A percentile compares a stretch with the other conserved stretches of the same genome.
These are phyloP conservation scores for Centropus unirufus DNA, from an alignment of 2,113 vertebrate genomes.

Conservation along the genomic window DNA sequence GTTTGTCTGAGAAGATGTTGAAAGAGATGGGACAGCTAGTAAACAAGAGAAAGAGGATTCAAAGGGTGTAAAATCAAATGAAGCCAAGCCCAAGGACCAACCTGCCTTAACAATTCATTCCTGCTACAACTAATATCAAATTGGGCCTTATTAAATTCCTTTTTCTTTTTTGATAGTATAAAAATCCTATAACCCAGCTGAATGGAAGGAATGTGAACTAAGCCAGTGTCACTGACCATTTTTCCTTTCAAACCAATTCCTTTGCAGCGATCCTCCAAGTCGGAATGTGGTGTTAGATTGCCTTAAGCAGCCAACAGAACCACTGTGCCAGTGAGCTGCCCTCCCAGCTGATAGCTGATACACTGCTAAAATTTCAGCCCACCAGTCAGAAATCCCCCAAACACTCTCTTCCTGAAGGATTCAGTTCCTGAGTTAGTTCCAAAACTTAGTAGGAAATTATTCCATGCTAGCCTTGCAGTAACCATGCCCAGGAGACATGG, in stretches of 20 bases:
- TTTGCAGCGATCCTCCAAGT: not conserved
- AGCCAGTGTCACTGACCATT: not conserved
- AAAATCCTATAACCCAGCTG: not conserved
- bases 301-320: constrained; percentile 18
- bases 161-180: not conserved
- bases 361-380: not conserved
- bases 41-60: not conserved
- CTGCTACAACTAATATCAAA: not conserved
- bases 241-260: not conserved
- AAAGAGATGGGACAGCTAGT: not conserved
- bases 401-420: not conserved
- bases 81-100: not conserved
- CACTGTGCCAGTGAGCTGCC: not conserved
- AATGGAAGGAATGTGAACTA: not conserved
- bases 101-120: not conserved
- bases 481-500: not conserved
- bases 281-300: not conserved
- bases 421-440: not conserved
- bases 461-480: not conserved
- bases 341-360: not conserved
- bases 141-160: not conserved
- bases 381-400: not conserved
- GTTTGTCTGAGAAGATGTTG: not conserved
- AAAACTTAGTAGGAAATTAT: not conserved
- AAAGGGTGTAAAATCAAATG: not conserved